Conservation (phyloP, 2,888 invertebrate species). For the Thymelicus lineola region DNA sequence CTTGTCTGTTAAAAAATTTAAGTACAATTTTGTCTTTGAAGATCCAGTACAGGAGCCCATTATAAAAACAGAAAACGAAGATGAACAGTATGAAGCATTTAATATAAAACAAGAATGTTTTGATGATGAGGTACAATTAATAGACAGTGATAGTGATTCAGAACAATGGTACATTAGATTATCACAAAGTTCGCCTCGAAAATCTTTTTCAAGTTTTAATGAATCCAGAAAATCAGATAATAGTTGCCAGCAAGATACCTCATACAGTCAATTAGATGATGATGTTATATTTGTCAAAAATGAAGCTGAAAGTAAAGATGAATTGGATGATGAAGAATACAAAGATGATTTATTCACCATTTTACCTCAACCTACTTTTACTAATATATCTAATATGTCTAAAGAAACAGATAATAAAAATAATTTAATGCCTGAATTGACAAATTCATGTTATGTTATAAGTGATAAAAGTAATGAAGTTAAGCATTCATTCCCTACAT, state of each 20-base stretch:
- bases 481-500: neutral
- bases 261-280: constrained; percentile 74
- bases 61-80: constrained; percentile 60
- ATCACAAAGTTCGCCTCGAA: constrained; percentile 78
- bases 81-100: constrained; percentile 69
- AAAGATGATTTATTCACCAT: constrained; percentile 38
- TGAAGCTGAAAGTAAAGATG: constrained; percentile 38
- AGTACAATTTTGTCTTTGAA: constrained; percentile 47
- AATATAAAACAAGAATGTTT: constrained; percentile 73
- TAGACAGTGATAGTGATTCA: constrained; percentile 82
- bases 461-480: neutral
- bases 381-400: neutral
- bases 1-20: constrained; percentile 19
- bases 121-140: constrained; percentile 69
- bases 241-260: constrained; percentile 56
- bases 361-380: constrained; percentile 36
- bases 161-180: constrained; percentile 82
- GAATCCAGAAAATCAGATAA: constrained; percentile 46
- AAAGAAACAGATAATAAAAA: neutral
- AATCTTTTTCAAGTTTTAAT: constrained; percentile 60
- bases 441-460: neutral
- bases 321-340: constrained; percentile 36
- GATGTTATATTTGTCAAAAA: constrained; percentile 48
- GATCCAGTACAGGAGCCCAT: constrained; percentile 49
- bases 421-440: neutral